Percentiles rank a stretch among this genome's conserved stretches.
Evolutionary conservation across 2,888 invertebrate species (phyloP).

Genomic region (Dicranocentrus wangi): DNA sequence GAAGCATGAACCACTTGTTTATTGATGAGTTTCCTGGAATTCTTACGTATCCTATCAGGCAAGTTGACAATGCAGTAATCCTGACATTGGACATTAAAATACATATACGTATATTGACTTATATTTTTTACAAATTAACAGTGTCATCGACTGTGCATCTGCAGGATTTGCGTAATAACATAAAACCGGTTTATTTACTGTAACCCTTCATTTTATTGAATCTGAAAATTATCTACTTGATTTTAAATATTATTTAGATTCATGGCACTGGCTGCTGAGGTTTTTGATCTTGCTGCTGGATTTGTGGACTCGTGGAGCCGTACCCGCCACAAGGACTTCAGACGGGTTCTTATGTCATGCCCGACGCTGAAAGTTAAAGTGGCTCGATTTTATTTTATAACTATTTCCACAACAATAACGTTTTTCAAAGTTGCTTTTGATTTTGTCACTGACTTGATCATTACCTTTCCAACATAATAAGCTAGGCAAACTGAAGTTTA

Average conservation of each 20-base stretch:
- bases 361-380: conserved; percentile 47
- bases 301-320: conserved; percentile 48
- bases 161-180: background rate
- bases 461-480: conserved; percentile 56
- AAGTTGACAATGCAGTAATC: conserved; percentile 34
- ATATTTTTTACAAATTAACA: no score
- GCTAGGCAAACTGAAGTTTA: no score
- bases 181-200: no score
- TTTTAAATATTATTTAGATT: background rate
- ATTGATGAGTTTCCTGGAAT: conserved; percentile 57
- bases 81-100: no score
- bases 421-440: conserved; percentile 46
- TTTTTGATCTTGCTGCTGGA: conserved; percentile 45
- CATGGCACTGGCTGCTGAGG: conserved; percentile 41
- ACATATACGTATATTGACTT: no score
- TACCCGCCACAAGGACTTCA: conserved; percentile 47
- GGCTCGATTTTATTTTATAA: conserved; percentile 36
- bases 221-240: no score
- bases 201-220: no score
- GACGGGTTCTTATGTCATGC: conserved; percentile 35
- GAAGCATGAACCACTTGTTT: conserved; percentile 31
- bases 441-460: conserved; percentile 46
- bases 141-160: background rate
- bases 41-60: conserved; percentile 49
- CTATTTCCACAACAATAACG: conserved; percentile 41